A percentile compares a stretch with the other conserved stretches of the same genome.
These are phyloP conservation scores for Pachypsylla venusta DNA, from an alignment of 1,140 invertebrate genomes.

Conservation along the genomic window DNA sequence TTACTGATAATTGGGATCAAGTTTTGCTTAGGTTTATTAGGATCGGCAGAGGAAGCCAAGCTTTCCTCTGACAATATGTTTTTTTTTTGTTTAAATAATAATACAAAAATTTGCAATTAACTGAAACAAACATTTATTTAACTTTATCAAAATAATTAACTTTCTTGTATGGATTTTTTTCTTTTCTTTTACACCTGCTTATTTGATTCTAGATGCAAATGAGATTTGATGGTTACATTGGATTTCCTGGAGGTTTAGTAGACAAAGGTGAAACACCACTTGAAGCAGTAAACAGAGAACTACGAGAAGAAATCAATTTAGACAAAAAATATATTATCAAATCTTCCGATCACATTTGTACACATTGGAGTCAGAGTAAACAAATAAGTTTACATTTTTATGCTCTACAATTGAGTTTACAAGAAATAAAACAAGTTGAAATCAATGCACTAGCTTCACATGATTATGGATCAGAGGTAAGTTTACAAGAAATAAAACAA, in stretches of 20 bases:
- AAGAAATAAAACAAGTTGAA: constrained; percentile 33
- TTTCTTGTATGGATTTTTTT: neutral
- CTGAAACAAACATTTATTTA: neutral
- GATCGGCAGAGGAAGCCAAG: no score
- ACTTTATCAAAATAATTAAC: neutral
- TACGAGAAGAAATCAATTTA: constrained; percentile 39
- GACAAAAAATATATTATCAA: constrained; percentile 25
- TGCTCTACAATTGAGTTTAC: constrained; percentile 31
- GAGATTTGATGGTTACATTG: constrained; percentile 41
- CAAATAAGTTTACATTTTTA: constrained; percentile 37
- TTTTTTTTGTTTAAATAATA: neutral
- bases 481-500: no score
- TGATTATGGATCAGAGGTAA: constrained; percentile 35
- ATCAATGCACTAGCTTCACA: constrained; percentile 24
- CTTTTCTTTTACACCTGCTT: neutral
- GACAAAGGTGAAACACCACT: constrained; percentile 33
- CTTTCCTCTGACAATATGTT: no score
- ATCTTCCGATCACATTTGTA: constrained; percentile 21
- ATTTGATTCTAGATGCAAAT: constrained; percentile 37
- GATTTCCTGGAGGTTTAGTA: constrained; percentile 41
- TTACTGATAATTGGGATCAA: no score
- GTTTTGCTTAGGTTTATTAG: no score
- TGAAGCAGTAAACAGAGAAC: constrained; percentile 35
- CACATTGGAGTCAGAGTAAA: constrained; percentile 25
- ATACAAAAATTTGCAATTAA: neutral